Base-by-base conservation (phyloP, 2,888 invertebrate species). In the Cataglyphis cursor region DNA sequence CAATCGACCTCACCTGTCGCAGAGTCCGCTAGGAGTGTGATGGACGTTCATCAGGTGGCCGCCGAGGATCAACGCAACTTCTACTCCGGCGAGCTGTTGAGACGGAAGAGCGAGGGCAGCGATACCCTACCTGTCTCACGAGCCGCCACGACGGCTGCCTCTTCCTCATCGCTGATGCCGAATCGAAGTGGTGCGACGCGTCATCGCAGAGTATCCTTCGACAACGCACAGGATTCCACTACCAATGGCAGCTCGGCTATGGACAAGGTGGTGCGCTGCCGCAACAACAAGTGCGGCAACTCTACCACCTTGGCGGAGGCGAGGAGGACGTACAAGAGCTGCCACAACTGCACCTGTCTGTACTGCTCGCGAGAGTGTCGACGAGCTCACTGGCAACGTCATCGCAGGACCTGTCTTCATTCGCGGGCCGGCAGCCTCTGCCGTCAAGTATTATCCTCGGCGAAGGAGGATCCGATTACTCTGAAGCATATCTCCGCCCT, bases 341-440 rank as follows among this genome's bases (percentile, higher is more conserved):
- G 98, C 95, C 99, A 99, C 95, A 99, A 99, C 95, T 99, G 99
- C 95, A 97, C 98, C 90, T 98, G 98, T 93, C 97, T 98, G 93
- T 99, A 99, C 95, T 99, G 99, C 95, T 98, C 98, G 85, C 96
- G 98, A 85, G 97, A 98, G 92, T 99, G 99, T 95, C 96, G 99
- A 35, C 96, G 98, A 85, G 97, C 97, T 18, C 99, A 99, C 94
- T 99, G 99, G 99, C 98, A 98, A 93, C 97, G 97, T 92, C 99
- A 99, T 94, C 97, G 98, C 85, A 97, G 97, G 92, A 97, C 97
- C 54, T 99, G 99, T 94, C 95, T 98, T 86, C 98, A 98, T 95
- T 98, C 98, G 28, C 96, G 99, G 73, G 98, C 99, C 66, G 98
- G 98, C 91, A 97, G 98, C 54, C 96, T 99, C 41, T 99, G 99